These are phyloP conservation scores for Seriola dumerili DNA, from an alignment of 2,113 vertebrate species.

Conservation along the genomic window DNA sequence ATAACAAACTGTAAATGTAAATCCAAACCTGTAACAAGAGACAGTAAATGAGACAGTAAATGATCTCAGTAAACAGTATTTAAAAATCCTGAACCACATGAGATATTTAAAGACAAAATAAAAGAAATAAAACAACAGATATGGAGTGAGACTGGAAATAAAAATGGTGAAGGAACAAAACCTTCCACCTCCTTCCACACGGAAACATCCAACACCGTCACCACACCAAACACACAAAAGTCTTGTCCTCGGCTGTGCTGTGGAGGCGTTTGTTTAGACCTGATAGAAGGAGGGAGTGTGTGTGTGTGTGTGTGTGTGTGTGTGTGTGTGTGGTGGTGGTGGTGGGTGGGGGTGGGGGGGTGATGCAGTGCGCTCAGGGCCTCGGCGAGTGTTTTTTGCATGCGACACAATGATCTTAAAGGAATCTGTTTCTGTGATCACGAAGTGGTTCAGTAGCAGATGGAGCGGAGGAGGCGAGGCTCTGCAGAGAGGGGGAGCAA, in stretches of 20 bases:
- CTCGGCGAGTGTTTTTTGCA: neutral
- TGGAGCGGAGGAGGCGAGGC: constrained; percentile 17
- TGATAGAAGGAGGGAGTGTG: constrained; percentile 13
- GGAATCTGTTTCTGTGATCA: constrained; percentile 1
- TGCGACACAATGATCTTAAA: neutral
- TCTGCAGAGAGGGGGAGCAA: constrained; percentile 9
- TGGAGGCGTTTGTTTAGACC: constrained; percentile 64
- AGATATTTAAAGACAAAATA: neutral
- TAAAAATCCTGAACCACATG: too few relatives aligned
- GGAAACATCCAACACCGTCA: constrained; percentile 43
- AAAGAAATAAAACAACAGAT: neutral
- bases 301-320: too few relatives aligned
- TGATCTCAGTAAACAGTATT: too few relatives aligned
- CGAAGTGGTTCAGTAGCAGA: neutral
- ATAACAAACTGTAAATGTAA: too few relatives aligned
- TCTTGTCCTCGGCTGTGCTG: constrained; percentile 46
- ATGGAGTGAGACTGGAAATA: neutral
- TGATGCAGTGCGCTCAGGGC: constrained; percentile 7
- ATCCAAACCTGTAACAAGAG: too few relatives aligned
- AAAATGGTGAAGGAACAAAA: neutral
- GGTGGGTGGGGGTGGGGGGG: neutral
- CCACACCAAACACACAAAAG: constrained; percentile 33
- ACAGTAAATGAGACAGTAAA: too few relatives aligned
- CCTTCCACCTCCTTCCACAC: constrained; percentile 30
- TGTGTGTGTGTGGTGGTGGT: too few relatives aligned